Base-by-base conservation (phyloP, 2,888 invertebrate species). In the Trissoscelio sp. region DNA sequence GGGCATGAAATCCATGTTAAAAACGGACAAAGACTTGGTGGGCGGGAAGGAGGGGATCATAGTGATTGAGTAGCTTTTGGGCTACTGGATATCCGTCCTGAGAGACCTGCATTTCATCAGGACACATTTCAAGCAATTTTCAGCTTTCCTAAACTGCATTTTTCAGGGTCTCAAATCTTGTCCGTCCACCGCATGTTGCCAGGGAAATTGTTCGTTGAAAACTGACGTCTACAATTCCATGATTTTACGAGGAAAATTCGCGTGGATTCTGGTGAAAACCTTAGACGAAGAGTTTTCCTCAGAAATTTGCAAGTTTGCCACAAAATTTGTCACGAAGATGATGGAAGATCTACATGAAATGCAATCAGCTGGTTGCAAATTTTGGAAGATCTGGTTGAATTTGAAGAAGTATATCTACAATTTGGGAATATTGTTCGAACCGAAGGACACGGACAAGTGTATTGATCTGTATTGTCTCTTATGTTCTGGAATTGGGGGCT, bases 401-500 rank as follows among this genome's bases (percentile, higher is more conserved):
- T 16, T 74, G 55, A 62, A 55, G 5, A 53, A 44, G 3, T 1
- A 22, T 0, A 44, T 57, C 11, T 64, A 64, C 37, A 53, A 64
- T 7, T 16, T 74, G 7, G 62, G 31, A 0, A 1, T 6, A 3
- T 5, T 24, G 0, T 46, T 55, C 18, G 55, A 64, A 9, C 6
- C 3, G 1, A 7, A 42, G 0, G 18, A 64, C 11, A n/a, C 46
- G n/a, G 73, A 64, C 28, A 42, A 55, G n/a, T 46, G 73, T 22
- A 46, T 74, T 3, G 24, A 9, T 7, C 5, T 74, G 0, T 74
- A 46, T 9, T 57, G 64, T n/a, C 4, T 74, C 5, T 1, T 64
- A 0, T 74, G 74, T 16, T 42, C 64, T 0, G 75, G 75, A 0
- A 75, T 75, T 6, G 75, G 20, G 14, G 39, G 34, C 7, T 14